Percentiles rank a stretch among this genome's conserved stretches.
phyloP scores from a whole-genome alignment of 2,888 invertebrate genomes.

The Heliconius aoede region DNA sequence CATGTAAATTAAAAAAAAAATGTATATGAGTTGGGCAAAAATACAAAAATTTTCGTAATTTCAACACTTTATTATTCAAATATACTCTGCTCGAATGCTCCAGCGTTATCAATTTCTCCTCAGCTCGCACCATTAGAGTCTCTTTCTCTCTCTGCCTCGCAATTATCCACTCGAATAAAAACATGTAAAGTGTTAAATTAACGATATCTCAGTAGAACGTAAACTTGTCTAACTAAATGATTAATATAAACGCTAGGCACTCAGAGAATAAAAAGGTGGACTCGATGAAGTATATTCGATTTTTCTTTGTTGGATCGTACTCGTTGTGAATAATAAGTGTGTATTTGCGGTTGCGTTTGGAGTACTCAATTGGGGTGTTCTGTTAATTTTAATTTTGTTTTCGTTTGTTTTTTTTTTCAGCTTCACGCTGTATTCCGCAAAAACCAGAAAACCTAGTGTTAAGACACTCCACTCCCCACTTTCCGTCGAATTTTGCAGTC shows the following conservation, averaged over 20 bases:
- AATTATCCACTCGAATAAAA: conserved; percentile 82
- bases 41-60: conserved; percentile 69
- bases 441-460: no score
- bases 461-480: no score
- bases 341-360: conserved; percentile 1
- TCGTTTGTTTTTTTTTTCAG: background rate
- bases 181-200: conserved; percentile 83
- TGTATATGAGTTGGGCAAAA: conserved; percentile 52
- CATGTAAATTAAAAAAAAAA: conserved; percentile 49
- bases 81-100: conserved; percentile 77
- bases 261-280: conserved; percentile 47
- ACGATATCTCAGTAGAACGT: conserved; percentile 77
- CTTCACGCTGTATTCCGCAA: no score
- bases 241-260: conserved; percentile 69
- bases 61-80: conserved; percentile 75
- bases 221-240: conserved; percentile 76
- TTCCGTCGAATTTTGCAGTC: no score
- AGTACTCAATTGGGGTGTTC: conserved; percentile 7
- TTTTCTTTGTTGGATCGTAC: background rate
- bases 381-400: background rate
- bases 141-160: conserved; percentile 76
- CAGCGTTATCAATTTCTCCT: conserved; percentile 77
- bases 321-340: conserved; percentile 19
- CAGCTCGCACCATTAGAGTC: conserved; percentile 75
- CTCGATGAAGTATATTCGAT: conserved; percentile 22